Evolutionary conservation across 2,888 invertebrate species (phyloP).

Genomic region (Barypeithes pellucidus): DNA sequence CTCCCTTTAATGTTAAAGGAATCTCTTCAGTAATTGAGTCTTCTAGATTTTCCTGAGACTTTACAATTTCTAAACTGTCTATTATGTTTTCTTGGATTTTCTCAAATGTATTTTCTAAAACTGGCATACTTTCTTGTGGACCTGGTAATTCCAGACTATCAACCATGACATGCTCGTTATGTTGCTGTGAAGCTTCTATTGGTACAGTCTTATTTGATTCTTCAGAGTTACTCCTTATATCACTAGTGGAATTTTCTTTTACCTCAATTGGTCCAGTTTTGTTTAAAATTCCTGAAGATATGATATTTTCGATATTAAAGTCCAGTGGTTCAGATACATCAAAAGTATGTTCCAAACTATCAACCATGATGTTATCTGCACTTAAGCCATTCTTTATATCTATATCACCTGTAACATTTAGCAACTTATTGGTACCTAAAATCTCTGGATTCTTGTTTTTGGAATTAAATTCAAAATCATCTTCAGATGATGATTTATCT

Average conservation of each 20-base stretch:
- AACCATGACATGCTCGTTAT: background rate
- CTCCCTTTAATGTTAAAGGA: background rate
- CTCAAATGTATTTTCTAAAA: background rate
- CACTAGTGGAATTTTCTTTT: background rate
- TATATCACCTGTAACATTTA: background rate
- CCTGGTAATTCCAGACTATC: slow-evolving; percentile 6
- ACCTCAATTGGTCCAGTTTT: background rate
- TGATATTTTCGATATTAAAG: background rate
- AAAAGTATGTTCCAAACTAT: slow-evolving; percentile 7
- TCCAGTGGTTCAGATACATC: background rate
- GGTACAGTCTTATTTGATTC: background rate
- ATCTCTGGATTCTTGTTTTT: background rate
- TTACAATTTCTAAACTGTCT: slow-evolving; percentile 13
- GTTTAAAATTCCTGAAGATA: background rate
- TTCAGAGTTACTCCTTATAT: background rate
- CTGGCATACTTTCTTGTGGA: background rate
- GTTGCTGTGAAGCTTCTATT: background rate
- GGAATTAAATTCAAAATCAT: slow-evolving; percentile 21
- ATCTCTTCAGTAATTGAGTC: background rate
- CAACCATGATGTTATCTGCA: background rate
- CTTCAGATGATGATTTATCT: slow-evolving; percentile 18
- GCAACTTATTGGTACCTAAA: background rate
- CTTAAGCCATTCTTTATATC: background rate
- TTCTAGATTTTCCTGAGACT: background rate
- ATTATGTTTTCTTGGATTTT: background rate